Conservation (phyloP, 1,140 invertebrate species). For the Megathymus violae region DNA sequence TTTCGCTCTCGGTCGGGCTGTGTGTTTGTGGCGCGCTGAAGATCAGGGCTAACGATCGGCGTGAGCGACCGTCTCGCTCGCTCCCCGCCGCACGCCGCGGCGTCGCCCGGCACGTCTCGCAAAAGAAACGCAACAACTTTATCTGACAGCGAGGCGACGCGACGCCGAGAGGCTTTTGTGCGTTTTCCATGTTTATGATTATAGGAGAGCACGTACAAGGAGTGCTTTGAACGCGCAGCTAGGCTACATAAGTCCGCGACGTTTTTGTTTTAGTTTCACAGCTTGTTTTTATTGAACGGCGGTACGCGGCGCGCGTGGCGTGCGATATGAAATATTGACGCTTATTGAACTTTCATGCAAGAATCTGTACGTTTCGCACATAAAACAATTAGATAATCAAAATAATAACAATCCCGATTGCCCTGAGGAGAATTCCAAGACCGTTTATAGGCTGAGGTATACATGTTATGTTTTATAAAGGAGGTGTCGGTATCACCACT, state of each 20-base stretch:
- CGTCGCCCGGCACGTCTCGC: constrained; percentile 54
- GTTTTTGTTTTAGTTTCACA: constrained; percentile 73
- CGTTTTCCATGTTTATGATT: constrained; percentile 82
- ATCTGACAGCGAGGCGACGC: constrained; percentile 80
- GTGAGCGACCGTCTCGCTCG: constrained; percentile 63
- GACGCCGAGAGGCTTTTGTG: constrained; percentile 80
- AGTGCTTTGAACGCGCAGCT: constrained; percentile 75
- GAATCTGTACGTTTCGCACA: not conserved
- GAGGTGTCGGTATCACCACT: too few species aligned
- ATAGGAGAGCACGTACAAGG: constrained; percentile 80
- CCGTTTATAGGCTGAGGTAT: too few species aligned
- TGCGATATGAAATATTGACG: constrained; percentile 50
- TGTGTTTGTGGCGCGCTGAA: constrained; percentile 83
- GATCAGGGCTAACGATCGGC: constrained; percentile 83
- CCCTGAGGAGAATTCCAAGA: too few species aligned
- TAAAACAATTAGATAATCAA: too few species aligned
- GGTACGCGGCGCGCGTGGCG: constrained; percentile 43
- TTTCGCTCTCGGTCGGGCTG: constrained; percentile 82
- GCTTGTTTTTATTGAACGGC: constrained; percentile 62
- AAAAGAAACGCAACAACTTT: constrained; percentile 82
- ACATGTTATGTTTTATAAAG: too few species aligned
- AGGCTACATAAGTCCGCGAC: constrained; percentile 71
- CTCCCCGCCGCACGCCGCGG: constrained; percentile 42
- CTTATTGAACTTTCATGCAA: not conserved
- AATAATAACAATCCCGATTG: too few species aligned